Conservation (phyloP, 2,113 vertebrate genomes). For the Triplophysa tibetana region DNA sequence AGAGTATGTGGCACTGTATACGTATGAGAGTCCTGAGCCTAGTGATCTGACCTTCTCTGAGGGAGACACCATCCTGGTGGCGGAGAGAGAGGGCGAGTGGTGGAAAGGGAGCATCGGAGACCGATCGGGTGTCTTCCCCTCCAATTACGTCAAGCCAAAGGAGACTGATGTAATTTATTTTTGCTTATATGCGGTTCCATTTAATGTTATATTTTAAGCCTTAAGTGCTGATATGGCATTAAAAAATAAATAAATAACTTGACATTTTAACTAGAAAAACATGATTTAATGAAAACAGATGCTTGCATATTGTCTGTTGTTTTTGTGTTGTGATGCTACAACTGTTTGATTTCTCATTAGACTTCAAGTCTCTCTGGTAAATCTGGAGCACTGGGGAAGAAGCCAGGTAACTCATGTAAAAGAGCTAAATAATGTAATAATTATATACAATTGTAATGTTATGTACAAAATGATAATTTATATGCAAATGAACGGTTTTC, state of each 20-base stretch:
- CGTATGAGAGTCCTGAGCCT: conserved; percentile 87
- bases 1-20: conserved; percentile 91
- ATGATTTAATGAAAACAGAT: too few species aligned
- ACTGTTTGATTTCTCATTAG: conserved; percentile 62
- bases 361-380: conserved; percentile 66
- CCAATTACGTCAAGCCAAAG: conserved; percentile 92
- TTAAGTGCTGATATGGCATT: too few species aligned
- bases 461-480: not conserved
- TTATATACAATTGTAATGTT: not conserved
- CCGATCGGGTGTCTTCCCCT: conserved; percentile 87
- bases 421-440: too few species aligned
- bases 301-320: not conserved
- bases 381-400: conserved; percentile 80
- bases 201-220: not conserved
- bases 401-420: conserved; percentile 77
- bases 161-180: conserved; percentile 81
- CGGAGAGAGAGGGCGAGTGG: conserved; percentile 92
- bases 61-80: conserved; percentile 89
- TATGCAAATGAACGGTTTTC: too few species aligned
- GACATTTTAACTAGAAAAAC: too few species aligned
- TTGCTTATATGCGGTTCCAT: not conserved
- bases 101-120: conserved; percentile 88
- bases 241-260: too few species aligned
- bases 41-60: conserved; percentile 87
- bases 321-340: not conserved